Evolutionary conservation across 2,113 vertebrate genomes (phyloP).

Genomic region (Colinus virginianus): DNA sequence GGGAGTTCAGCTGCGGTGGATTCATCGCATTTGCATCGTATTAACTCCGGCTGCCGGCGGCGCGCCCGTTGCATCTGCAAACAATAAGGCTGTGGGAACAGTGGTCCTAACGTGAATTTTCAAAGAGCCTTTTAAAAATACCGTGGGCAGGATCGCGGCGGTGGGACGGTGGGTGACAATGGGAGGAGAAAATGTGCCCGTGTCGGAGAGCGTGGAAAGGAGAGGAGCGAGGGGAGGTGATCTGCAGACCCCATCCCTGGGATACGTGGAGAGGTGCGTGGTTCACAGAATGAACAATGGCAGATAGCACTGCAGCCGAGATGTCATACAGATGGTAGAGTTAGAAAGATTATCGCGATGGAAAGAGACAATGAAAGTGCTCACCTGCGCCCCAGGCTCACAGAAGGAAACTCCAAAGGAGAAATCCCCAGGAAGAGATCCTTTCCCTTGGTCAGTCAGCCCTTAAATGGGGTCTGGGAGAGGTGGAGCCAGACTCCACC

Average conservation of each 20-base stretch:
- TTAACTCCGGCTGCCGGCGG: background rate
- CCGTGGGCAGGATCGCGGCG: background rate
- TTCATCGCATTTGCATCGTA: background rate
- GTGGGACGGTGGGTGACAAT: background rate
- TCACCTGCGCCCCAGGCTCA: too few species aligned
- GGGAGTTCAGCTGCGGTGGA: slow-evolving; percentile 7
- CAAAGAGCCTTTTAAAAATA: slow-evolving; percentile 29
- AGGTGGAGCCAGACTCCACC: too few species aligned
- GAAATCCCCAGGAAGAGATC: too few species aligned
- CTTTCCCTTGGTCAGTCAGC: too few species aligned
- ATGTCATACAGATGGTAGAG: too few species aligned
- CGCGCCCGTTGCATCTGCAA: slow-evolving; percentile 20
- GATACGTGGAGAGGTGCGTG: background rate
- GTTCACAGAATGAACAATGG: too few species aligned
- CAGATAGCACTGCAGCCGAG: too few species aligned
- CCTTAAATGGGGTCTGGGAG: too few species aligned
- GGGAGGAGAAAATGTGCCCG: background rate
- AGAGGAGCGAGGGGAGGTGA: background rate
- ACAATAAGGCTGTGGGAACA: background rate
- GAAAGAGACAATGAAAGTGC: too few species aligned
- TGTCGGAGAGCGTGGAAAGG: background rate
- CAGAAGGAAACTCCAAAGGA: too few species aligned
- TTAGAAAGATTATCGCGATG: too few species aligned
- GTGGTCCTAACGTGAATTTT: background rate
- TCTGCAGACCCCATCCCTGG: background rate